Evolutionary conservation across 2,113 vertebrate species (phyloP).

Genomic region (Polyodon spathula): DNA sequence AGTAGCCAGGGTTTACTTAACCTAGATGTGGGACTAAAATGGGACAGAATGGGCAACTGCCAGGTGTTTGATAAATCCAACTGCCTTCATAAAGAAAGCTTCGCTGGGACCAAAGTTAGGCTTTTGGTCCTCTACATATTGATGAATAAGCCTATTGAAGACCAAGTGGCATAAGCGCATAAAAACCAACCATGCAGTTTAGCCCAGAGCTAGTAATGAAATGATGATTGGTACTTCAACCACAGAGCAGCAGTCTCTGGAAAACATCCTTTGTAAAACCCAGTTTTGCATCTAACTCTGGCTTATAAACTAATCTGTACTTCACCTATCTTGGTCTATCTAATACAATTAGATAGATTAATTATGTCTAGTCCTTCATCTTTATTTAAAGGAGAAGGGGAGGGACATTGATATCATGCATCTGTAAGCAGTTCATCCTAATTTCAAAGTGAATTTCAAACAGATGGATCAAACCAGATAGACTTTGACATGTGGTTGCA

Average conservation of each 20-base stretch:
- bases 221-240: conserved; percentile 2
- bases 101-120: conserved; percentile 3
- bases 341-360: not conserved
- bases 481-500: conserved; percentile 1
- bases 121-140: not conserved
- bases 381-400: not conserved
- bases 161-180: conserved; percentile 9
- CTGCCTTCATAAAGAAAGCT: conserved; percentile 5
- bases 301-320: conserved; percentile 17
- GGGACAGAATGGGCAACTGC: conserved; percentile 20
- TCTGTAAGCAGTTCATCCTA: not conserved
- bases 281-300: conserved; percentile 11
- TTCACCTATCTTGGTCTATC: not conserved
- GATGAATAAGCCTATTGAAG: conserved; percentile 17
- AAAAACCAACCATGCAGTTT: not conserved
- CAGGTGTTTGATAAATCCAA: conserved; percentile 18
- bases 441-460: not conserved
- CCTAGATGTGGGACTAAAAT: conserved; percentile 29
- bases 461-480: not conserved
- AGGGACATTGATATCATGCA: not conserved
- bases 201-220: conserved; percentile 3
- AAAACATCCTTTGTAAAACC: conserved; percentile 13
- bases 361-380: not conserved
- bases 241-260: conserved; percentile 15
- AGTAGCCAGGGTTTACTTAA: conserved; percentile 33